Evolutionary conservation across 1,140 invertebrate genomes (phyloP), one percentile per base, ranked within the genome.

Genomic region (Caenorhabditis inopinata): DNA sequence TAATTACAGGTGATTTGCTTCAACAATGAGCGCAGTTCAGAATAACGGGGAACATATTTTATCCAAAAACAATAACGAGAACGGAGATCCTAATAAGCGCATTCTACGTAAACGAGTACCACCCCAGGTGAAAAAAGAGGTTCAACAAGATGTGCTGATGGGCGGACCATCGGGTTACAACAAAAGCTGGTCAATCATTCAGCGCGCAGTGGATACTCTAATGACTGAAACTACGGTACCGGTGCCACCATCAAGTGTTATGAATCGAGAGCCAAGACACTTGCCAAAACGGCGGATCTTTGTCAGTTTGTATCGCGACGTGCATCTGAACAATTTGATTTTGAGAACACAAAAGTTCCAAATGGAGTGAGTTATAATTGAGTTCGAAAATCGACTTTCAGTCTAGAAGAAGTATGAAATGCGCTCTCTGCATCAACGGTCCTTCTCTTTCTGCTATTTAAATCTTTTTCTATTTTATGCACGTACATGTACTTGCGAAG

Each of bases 311-410:
- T 21, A 21, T 18, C 32, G 32, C 12, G 58, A 68, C 27, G 58
- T 68, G n/a, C 58, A 16, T 42, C 58, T 68, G 32, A 68, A 68
- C 58, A 68, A 68, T 21, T 68, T 68, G 58, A 68, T 68, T 32
- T 9, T 68, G 25, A 68, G 21, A 9, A 68, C 58, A 16, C 58
- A 68, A 12, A 42, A 68, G 7, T 68, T 68, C 58, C 58, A 68
- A 9, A 16, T 38, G 58, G 58, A 68, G 58, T 68, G n/a, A 38
- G 58, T 68, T 12, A 5, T 58, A 16, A 23, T 32, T 32, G 0
- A 1, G 4, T 32, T 58, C 38, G 14, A 42, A 7, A 14, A 42
- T 42, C 14, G 38, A 7, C 38, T 14, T 7, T 7, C 5, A 42
- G 14, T 42, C 14, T 14, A 42, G 14, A 7, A 42, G 14, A 7